Percentiles rank a stretch among this genome's conserved stretches.
Conservation (phyloP, 2,113 vertebrate genomes). For the Paralichthys olivaceus region DNA sequence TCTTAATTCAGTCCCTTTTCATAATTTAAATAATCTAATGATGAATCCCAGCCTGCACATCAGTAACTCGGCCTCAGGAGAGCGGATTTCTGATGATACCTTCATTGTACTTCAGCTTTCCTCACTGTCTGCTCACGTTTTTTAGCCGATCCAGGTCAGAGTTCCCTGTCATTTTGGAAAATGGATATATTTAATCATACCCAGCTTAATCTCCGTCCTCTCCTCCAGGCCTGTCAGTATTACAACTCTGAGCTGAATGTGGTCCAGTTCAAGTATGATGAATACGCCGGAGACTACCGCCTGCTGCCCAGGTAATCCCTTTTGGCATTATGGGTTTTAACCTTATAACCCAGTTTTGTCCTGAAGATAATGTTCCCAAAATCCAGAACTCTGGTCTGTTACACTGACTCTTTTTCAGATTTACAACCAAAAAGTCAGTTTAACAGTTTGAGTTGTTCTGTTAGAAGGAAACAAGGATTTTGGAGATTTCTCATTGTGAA, state of each 20-base stretch:
- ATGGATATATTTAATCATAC: slow-evolving; percentile 54
- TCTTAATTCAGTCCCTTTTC: slow-evolving; percentile 44
- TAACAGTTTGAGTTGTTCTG: no score
- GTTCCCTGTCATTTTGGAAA: slow-evolving; percentile 23
- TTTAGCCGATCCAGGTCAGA: slow-evolving; percentile 17
- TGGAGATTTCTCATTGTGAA: no score
- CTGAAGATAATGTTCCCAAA: not conserved
- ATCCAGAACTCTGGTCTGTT: no score
- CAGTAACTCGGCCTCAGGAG: slow-evolving; percentile 23
- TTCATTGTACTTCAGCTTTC: not conserved
- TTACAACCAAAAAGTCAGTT: no score
- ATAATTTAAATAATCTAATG: slow-evolving; percentile 55
- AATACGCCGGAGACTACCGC: slow-evolving; percentile 93
- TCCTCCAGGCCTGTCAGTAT: slow-evolving; percentile 92
- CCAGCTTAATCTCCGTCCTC: slow-evolving; percentile 41
- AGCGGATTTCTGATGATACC: slow-evolving; percentile 3
- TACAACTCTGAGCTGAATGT: slow-evolving; percentile 93
- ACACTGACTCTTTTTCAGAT: no score
- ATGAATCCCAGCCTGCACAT: slow-evolving; percentile 28
- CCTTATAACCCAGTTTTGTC: not conserved
- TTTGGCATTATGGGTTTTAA: not conserved
- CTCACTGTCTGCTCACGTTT: slow-evolving; percentile 27
- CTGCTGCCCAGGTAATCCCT: slow-evolving; percentile 90
- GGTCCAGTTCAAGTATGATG: slow-evolving; percentile 94
- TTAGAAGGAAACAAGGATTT: no score